Percentiles rank a stretch among this genome's conserved stretches.
These are phyloP conservation scores for Mobula hypostoma DNA, from an alignment of 2,113 vertebrate genomes.

Conservation along the genomic window DNA sequence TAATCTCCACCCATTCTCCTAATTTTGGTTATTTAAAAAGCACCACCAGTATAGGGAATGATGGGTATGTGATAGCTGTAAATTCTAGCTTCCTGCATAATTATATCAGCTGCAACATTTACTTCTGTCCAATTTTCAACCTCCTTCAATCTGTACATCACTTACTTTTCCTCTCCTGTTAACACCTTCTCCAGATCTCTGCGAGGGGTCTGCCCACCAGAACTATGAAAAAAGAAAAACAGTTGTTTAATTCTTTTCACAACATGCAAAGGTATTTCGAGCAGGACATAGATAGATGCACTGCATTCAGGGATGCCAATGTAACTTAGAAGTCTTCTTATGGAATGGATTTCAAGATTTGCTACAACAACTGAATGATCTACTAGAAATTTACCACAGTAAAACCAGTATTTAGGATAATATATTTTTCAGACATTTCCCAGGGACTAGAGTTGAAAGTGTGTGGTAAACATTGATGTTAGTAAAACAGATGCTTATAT, in stretches of 20 bases:
- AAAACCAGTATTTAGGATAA: neutral
- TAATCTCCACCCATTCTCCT: neutral
- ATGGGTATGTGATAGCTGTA: neutral
- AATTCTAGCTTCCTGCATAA: neutral
- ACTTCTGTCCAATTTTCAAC: neutral
- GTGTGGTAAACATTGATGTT: neutral
- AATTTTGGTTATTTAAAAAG: neutral
- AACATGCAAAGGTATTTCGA: neutral
- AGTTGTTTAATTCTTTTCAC: neutral
- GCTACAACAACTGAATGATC: neutral
- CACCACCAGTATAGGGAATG: neutral
- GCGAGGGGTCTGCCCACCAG: conserved; percentile 90
- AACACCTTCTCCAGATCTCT: conserved; percentile 94
- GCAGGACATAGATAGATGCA: neutral
- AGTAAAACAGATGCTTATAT: neutral
- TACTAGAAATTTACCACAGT: neutral
- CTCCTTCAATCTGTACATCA: neutral
- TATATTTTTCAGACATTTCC: neutral
- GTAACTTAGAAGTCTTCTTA: neutral
- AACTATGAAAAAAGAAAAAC: conserved; percentile 52
- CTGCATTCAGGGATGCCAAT: neutral
- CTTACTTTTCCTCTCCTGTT: conserved; percentile 95
- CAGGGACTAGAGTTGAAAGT: neutral
- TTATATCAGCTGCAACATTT: neutral
- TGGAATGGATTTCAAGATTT: neutral